phyloP scores from a whole-genome alignment of 2,113 vertebrate genomes.

The Passer domesticus region DNA sequence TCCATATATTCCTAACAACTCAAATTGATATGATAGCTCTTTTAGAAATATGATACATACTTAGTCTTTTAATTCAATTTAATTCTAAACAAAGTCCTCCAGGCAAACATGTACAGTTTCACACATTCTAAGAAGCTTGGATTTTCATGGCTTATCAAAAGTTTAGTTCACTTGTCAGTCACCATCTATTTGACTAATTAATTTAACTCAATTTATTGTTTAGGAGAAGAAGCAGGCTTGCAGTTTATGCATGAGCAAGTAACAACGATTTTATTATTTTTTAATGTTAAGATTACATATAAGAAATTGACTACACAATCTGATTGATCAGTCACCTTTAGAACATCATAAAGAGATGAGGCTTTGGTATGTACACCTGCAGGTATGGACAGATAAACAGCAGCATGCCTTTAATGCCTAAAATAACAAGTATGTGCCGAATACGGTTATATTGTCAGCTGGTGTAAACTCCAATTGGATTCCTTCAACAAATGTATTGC shows the following conservation, averaged over 20 bases:
- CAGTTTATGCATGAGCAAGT: neutral
- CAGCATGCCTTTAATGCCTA: neutral
- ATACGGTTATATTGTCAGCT: neutral
- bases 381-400: neutral
- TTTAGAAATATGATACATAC: constrained; percentile 17
- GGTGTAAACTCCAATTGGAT: neutral
- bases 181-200: neutral
- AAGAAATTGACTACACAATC: neutral
- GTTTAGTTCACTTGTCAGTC: constrained; percentile 21
- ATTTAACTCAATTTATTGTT: constrained; percentile 2
- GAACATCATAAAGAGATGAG: neutral
- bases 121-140: neutral
- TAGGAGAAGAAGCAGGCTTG: neutral
- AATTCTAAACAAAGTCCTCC: constrained; percentile 1
- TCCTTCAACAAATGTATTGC: constrained; percentile 42
- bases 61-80: constrained; percentile 15
- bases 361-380: neutral
- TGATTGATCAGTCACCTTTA: neutral
- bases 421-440: constrained; percentile 19
- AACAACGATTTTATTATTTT: neutral
- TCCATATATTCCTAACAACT: constrained; percentile 12
- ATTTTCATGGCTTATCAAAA: constrained; percentile 8
- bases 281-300: neutral
- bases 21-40: neutral
- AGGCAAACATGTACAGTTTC: constrained; percentile 25